Evolutionary conservation across 2,797 vertebrate species (phyloP).

Genomic region (Thaleichthys pacificus): DNA sequence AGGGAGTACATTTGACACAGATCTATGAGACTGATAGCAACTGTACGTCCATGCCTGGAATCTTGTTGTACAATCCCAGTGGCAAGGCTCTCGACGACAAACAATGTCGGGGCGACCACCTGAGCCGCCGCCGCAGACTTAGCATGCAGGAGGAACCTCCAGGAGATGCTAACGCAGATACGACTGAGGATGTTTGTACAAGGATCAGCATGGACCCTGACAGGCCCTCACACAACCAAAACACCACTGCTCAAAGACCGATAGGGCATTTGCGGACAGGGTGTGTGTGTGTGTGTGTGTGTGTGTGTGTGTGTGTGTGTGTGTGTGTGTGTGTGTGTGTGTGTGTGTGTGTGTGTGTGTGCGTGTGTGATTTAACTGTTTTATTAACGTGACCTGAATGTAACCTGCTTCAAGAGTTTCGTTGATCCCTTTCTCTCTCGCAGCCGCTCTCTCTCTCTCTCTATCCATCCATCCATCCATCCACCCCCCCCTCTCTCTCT

Average conservation of each 20-base stretch:
- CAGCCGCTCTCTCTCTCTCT: too few species aligned
- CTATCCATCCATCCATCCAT: too few species aligned
- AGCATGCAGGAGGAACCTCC: background rate
- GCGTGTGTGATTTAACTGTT: conserved; percentile 18
- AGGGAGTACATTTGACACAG: too few species aligned
- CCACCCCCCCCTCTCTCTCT: too few species aligned
- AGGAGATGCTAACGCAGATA: background rate
- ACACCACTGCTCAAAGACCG: background rate
- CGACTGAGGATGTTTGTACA: background rate
- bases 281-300: background rate
- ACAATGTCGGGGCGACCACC: background rate
- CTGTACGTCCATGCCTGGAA: background rate
- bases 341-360: conserved; percentile 1
- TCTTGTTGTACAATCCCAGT: background rate
- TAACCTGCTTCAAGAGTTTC: background rate
- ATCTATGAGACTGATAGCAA: background rate
- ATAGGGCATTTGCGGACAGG: background rate
- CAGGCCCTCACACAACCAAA: background rate
- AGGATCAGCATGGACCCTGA: background rate
- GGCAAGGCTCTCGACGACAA: background rate
- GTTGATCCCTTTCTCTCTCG: too few species aligned
- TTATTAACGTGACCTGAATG: background rate
- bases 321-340: background rate
- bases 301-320: conserved; percentile 24
- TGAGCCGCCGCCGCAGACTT: too few species aligned